Evolutionary conservation across 2,888 invertebrate genomes (phyloP), one percentile per base, ranked within the genome.

Genomic region (Drosophila acutilabella): DNA sequence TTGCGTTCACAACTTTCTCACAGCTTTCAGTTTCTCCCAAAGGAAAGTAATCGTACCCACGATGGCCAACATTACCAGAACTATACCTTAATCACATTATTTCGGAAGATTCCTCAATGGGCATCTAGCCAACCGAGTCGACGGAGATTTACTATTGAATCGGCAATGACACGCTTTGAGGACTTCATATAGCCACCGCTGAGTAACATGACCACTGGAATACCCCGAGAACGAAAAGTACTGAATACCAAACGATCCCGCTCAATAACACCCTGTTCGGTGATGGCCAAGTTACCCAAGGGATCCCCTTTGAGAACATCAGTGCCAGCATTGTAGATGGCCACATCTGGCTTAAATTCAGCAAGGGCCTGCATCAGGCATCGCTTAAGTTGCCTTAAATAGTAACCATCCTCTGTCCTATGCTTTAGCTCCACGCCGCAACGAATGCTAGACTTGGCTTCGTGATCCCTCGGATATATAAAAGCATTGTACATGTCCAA

Each of bases 241-340:
- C 94, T 93, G 89, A 98, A 98, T 0, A 98, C 97, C 47, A 96
- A 93, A 91, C 97, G 95, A 91, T 98, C 98, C 47, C 98, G 93
- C 89, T 95, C 94, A 62, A 97, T 95, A 30, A 98, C 96, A n/a
- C 97, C 98, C 95, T 94, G 92, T 76, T 95, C 93, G 53, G 96
- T 94, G 56, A 98, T 94, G 5, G 94, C 93, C 85, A 98, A 92
- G 51, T 94, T 92, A 0, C 98, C 98, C 6, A 98, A 93, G 0
- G 96, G 95, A 92, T 98, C 98, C 0, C 95, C 95, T 66, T 94
- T 94, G 40, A 98, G 92, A 36, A 97, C 93, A 91, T 98, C 98
- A 0, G 98, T 98, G 0, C 98, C 98, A n/a, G 98, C 98, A 92
- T 98, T 98, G 92, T 97, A 98, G n/a, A 98, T 94, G 48, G 98